Conservation (phyloP, 2,113 vertebrate genomes). For the Eptesicus fuscus region DNA sequence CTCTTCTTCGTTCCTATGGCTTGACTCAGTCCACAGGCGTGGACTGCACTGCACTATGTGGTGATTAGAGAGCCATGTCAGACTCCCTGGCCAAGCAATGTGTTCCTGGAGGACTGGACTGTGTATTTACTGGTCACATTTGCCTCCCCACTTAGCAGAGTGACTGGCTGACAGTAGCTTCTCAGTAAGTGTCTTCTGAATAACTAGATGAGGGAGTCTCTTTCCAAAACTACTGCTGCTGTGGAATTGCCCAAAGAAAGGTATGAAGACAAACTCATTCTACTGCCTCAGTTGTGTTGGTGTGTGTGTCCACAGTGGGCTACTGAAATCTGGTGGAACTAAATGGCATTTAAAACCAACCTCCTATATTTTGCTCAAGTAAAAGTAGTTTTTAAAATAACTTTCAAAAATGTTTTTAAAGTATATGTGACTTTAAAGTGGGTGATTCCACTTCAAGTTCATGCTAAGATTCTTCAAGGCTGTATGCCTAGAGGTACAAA, state of each 20-base stretch:
- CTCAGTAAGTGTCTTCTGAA: neutral
- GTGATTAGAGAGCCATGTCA: neutral
- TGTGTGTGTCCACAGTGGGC: neutral
- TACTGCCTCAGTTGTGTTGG: neutral
- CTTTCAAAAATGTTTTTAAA: neutral
- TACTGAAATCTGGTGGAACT: neutral
- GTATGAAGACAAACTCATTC: neutral
- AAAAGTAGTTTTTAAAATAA: neutral
- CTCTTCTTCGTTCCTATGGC: neutral
- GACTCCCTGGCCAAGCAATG: neutral
- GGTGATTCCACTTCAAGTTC: neutral
- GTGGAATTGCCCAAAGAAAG: neutral
- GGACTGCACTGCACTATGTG: neutral
- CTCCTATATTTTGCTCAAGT: neutral
- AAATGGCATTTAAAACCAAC: neutral
- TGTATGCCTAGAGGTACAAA: neutral
- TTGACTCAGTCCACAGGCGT: neutral
- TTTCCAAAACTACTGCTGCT: neutral
- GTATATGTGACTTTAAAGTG: neutral
- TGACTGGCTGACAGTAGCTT: neutral
- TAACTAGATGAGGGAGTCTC: neutral
- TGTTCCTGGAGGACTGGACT: neutral
- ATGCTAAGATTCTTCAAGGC: neutral
- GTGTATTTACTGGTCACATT: neutral
- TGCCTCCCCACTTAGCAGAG: neutral